Percentiles rank a stretch among this genome's conserved stretches.
These are phyloP conservation scores for Polymixis flavicincta DNA, from an alignment of 2,888 invertebrate species.

Conservation along the genomic window DNA sequence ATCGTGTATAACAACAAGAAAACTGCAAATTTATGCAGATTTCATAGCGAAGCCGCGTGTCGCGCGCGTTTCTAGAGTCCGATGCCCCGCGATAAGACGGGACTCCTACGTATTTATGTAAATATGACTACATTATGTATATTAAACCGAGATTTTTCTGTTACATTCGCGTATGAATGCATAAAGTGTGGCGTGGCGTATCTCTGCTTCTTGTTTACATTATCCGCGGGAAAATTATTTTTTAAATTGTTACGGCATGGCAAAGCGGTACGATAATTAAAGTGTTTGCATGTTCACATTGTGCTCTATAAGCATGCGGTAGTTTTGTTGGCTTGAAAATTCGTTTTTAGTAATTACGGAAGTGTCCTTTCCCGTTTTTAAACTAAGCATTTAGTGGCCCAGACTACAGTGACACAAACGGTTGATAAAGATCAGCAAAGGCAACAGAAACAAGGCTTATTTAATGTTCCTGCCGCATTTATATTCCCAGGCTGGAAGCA, in stretches of 20 bases:
- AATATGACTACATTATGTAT: constrained; percentile 77
- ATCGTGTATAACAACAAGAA: constrained; percentile 84
- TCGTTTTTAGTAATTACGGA: constrained; percentile 14
- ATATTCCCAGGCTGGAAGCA: constrained; percentile 6
- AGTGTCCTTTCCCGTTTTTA: constrained; percentile 15
- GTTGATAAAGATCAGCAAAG: constrained; percentile 11
- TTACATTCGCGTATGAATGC: constrained; percentile 69
- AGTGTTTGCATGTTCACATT: constrained; percentile 32
- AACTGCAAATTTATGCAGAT: constrained; percentile 89
- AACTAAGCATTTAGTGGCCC: not conserved
- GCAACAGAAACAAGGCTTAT: not conserved
- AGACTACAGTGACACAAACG: not conserved
- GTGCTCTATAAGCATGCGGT: constrained; percentile 12
- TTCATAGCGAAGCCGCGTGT: constrained; percentile 80
- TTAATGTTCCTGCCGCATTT: not conserved
- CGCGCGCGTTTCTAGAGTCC: constrained; percentile 73
- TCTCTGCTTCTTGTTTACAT: constrained; percentile 55
- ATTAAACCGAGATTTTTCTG: constrained; percentile 77
- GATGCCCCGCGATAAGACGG: constrained; percentile 73
- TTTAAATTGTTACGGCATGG: constrained; percentile 40
- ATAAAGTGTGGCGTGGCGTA: constrained; percentile 53
- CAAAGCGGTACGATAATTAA: constrained; percentile 50
- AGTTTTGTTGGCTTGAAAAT: constrained; percentile 32
- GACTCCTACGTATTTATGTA: constrained; percentile 78
- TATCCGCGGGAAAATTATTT: constrained; percentile 47